Evolutionary conservation across 2,888 invertebrate genomes (phyloP), one percentile per base, ranked within the genome.

Genomic region (Polyommatus iphigenia): DNA sequence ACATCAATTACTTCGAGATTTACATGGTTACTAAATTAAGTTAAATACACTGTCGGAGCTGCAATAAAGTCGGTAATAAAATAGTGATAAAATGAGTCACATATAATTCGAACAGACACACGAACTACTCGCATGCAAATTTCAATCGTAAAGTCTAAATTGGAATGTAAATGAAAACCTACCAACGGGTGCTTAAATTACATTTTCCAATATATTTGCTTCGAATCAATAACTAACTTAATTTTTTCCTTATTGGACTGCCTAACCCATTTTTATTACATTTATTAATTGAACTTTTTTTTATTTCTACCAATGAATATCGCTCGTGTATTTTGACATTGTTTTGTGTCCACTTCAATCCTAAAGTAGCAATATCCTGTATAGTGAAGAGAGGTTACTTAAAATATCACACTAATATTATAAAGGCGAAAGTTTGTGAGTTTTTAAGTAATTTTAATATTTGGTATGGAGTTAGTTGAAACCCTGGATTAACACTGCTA

Each of bases 41-140:
- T 76, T 76, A 54, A 54, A 76, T 32, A 62, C 59, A 76, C 20
- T 76, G 78, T 79, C 54, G 67, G 50, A 57, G 29, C n/a, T 36
- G 77, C 46, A 80, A 80, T 80, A 80, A 80, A 80, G 76, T 29
- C 77, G 76, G 76, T 41, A 78, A 54, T 78, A 80, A 80, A 80
- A 79, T 20, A 71, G 77, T 78, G 57, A 77, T 79, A 80, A 80
- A 79, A 78, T 75, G 78, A 79, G 75, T 78, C 76, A 79, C 78
- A 79, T 78, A 72, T 54, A 71, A 80, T 78, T 41, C 62, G 76
- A 79, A 57, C 59, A 57, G 71, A 79, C 78, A 7, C n/a, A 54
- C 57, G 76, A 80, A 80, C 80, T 80, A 78, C 77, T 76, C 71
- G 57, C 46, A 76, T 32, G 71, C 29, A 54, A 36, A 76, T 76